Conservation (phyloP, 2,113 vertebrate genomes). For the Equus przewalskii region DNA sequence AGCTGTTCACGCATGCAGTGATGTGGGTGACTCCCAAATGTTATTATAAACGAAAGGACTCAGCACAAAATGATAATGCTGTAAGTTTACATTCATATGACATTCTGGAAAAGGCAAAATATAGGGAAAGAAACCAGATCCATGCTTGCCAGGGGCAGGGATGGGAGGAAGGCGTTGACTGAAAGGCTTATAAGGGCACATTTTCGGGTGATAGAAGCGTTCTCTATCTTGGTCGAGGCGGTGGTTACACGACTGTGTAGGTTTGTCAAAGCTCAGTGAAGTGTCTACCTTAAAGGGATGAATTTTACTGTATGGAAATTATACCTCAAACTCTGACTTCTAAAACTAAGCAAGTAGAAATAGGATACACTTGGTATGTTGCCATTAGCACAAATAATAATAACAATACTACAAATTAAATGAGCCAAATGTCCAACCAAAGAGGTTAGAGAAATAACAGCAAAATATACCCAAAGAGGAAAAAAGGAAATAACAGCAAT, state of each 20-base stretch:
- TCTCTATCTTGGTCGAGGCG: neutral
- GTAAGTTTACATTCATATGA: neutral
- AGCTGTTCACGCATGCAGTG: neutral
- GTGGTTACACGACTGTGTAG: neutral
- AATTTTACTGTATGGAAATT: neutral
- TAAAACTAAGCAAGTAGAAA: neutral
- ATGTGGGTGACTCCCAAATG: neutral
- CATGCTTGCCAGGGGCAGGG: neutral
- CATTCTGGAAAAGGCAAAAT: neutral
- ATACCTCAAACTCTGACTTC: neutral
- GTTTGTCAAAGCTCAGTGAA: neutral
- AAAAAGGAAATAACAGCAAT: neutral
- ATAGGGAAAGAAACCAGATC: neutral
- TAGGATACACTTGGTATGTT: neutral
- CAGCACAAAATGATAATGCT: neutral
- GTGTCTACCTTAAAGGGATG: neutral
- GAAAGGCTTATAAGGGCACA: neutral
- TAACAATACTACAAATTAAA: neutral
- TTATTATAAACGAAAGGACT: neutral
- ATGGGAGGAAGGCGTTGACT: neutral
- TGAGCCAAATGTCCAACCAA: neutral
- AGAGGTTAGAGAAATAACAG: neutral
- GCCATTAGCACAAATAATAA: neutral
- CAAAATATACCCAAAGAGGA: neutral
- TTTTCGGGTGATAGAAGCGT: neutral